Evolutionary conservation across 2,113 vertebrate species (phyloP).

Genomic region (Mesembrinibis cayennensis): DNA sequence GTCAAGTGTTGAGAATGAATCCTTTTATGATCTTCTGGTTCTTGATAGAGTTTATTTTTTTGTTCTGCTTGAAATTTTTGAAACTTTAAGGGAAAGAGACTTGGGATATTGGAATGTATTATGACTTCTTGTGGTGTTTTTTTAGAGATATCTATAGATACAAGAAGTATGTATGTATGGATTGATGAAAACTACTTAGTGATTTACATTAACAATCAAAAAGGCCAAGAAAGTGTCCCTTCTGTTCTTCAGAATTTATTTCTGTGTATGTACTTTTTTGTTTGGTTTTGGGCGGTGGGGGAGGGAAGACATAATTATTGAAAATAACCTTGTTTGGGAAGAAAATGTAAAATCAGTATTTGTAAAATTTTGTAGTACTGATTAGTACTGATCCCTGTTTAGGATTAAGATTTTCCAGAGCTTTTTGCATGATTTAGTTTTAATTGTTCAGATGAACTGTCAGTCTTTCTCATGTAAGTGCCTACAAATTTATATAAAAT

Average conservation of each 20-base stretch:
- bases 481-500: not conserved
- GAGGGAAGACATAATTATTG: not conserved
- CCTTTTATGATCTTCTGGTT: not conserved
- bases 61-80: not conserved
- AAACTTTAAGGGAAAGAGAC: not conserved
- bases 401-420: not conserved
- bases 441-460: not conserved
- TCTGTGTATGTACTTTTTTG: not conserved
- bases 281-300: not conserved
- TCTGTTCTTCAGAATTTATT: not conserved
- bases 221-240: not conserved
- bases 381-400: not conserved
- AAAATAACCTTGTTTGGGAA: not conserved
- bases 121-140: not conserved
- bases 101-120: not conserved
- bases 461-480: not conserved
- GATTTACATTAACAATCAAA: conserved; percentile 32
- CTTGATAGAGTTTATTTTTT: not conserved
- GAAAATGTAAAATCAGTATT: not conserved
- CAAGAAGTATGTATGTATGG: not conserved
- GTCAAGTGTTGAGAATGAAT: not conserved
- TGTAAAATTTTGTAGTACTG: not conserved
- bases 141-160: not conserved
- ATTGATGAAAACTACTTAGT: conserved; percentile 6
- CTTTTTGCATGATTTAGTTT: not conserved